Conservation (phyloP, 2,113 vertebrate genomes). For the Oceanodroma tethys region DNA sequence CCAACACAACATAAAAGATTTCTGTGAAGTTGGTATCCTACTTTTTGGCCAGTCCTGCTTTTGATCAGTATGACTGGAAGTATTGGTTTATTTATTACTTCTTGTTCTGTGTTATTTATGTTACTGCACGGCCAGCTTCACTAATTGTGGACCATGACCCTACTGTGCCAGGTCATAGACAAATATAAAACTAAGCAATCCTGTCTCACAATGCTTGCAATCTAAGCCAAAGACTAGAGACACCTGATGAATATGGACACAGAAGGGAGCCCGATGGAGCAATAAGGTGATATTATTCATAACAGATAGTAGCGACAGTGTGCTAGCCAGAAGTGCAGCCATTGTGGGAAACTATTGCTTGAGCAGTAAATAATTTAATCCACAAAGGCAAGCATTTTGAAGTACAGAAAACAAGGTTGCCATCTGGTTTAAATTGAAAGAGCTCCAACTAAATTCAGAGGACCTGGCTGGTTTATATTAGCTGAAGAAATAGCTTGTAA, state of each 20-base stretch:
- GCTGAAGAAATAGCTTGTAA: neutral
- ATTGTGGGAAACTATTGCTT: neutral
- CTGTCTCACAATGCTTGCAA: neutral
- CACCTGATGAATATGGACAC: neutral
- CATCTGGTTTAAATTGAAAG: neutral
- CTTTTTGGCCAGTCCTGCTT: neutral
- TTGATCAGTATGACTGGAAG: neutral
- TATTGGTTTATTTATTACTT: neutral
- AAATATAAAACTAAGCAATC: neutral
- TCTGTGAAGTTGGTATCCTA: neutral
- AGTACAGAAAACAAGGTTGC: neutral
- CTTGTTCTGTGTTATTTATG: neutral
- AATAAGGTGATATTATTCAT: neutral
- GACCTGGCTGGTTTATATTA: neutral
- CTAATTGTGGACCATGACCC: neutral
- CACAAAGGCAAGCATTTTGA: neutral
- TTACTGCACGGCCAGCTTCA: neutral
- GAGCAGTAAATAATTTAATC: neutral
- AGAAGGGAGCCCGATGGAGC: neutral
- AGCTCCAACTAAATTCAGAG: neutral
- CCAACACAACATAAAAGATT: neutral
- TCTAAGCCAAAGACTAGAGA: neutral
- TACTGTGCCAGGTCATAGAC: neutral
- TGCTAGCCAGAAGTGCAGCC: neutral
- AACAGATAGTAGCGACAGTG: neutral